Base-by-base conservation (phyloP, 1,140 invertebrate genomes). In the Drosophila repleta region DNA sequence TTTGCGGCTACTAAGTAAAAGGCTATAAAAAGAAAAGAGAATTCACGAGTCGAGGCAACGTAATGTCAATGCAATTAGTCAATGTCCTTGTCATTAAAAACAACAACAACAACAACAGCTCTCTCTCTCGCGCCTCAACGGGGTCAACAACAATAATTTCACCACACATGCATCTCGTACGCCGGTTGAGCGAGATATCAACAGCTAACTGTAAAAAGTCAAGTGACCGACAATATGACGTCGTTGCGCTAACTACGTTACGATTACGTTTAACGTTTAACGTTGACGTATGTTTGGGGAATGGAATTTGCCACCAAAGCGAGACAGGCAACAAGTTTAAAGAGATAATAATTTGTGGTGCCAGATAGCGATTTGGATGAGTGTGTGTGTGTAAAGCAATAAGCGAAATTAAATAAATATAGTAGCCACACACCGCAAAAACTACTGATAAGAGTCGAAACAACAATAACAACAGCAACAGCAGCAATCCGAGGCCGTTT, bases 51-150 rank as follows among this genome's bases (percentile, higher is more conserved):
- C 66, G 61, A 69, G 63, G 69, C 83, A 88, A 88, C 71, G 83
- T 88, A 88, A 88, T 88, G 83, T 88, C 83, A 88, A 88, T 88
- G 83, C 83, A 88, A 88, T 88, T 88, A 88, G 79, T 88, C 83
- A 87, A 76, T 82, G 83, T 87, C 83, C 83, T 88, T 88, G 83
- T 83, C 76, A 83, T 83, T 66, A 65, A 73, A 66, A 79, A 72
- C 57, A 57, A 41, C 24, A 64, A 29, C 60, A 78, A 53, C 41
- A 55, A 53, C 29, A 64, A 55, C 43, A 67, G 53, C 41, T 35
- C 49, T 46, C 43, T n/a, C 52, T 5, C 45, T 35, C 18, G 13
- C 45, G 53, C n/a, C n/a, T n/a, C n/a, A n/a, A n/a, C 56, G 45
- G 51, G 49, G 56, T 74, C 58, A 43, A 21, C 71, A 72, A 66